Evolutionary conservation across 2,797 vertebrate genomes (phyloP), one percentile per base, ranked within the genome.

Genomic region (Peromyscus eremicus): DNA sequence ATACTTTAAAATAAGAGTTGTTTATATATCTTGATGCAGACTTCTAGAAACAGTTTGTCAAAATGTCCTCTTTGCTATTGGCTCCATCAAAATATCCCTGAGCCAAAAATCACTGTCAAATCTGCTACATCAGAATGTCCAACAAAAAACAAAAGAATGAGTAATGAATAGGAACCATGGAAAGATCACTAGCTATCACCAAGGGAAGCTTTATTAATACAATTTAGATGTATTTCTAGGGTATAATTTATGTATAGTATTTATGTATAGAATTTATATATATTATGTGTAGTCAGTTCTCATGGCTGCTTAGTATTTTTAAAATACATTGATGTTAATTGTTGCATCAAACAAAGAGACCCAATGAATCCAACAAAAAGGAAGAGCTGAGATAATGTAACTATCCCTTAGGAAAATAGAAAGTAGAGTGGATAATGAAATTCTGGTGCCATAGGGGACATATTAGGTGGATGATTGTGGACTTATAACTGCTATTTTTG

Each of bases 341-440:
- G 32, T 66, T 77, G 29, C 92, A 62, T 88, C 86, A 62, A 94
- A 62, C n/a, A 80, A 84, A 86, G 89, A 93, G 86, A 92, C 12
- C 87, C 27, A 52, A 11, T 73, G 79, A 96, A 89, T 92, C 83
- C 93, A 92, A 73, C 83, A 73, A 93, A 80, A 52, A 95, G 37
- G 37, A 64, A 92, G 37, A 90, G 29, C 37, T 37, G 13, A 81
- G 49, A 91, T 70, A 84, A 77, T 73, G 34, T 94, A 89, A 79
- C 25, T 79, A 21, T 93, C 43, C 82, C 73, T 86, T 52, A 32
- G 60, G 19, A 94, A 89, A 90, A 23, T 55, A n/a, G n/a, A n/a
- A n/a, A n/a, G 37, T 80, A 62, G 90, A 92, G 52, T 88, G 25
- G 23, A 27, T 46, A 17, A 66, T 83, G 87, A 81, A 37, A 82